Evolutionary conservation across 1,140 invertebrate species (phyloP), one percentile per base, ranked within the genome.

Genomic region (Adoxophyes honmai): DNA sequence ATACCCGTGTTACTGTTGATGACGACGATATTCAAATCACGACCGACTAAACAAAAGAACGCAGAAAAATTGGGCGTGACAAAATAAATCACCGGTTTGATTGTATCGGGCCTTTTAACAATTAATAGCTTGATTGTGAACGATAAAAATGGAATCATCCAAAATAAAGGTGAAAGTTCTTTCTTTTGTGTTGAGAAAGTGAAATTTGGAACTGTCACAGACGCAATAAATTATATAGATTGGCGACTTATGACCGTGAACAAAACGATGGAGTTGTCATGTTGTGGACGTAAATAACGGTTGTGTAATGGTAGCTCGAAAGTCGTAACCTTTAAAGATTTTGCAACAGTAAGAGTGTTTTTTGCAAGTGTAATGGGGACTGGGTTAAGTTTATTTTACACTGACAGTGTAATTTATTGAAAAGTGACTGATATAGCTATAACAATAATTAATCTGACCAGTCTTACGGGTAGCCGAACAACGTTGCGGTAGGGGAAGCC

Each of bases 61-160:
- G 21, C 42, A 28, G 16, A 48, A 48, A 28, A 48, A 48, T 70
- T 60, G 59, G 34, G 57, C 60, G 61, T 73, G 66, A 69, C 66
- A 68, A 66, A 57, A 44, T 55, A 59, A 58, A 59, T 48, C 42
- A 48, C 42, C 18, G 42, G 18, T 33, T 48, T 48, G 42, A 48
- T 48, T 48, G 42, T 55, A 59, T 48, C 58, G 55, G 28, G 53
- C 52, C 16, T 56, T 52, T 52, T 60, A 60, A 55, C 59, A 42
- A 60, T 60, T 60, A 55, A 60, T 60, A 39, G 15, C 53, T 38
- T 28, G 38, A 56, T 60, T 52, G 5, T 15, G 52, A 16, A 14
- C 28, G n/a, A 55, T 39, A 55, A 60, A 55, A 42, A 56, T 52
- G 15, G 28, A 52, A 56, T 42, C 54, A 53, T 61, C 54, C 35